Percentiles rank a stretch among this genome's conserved stretches.
Conservation (phyloP, 2,113 vertebrate genomes). For the Osmerus mordax region DNA sequence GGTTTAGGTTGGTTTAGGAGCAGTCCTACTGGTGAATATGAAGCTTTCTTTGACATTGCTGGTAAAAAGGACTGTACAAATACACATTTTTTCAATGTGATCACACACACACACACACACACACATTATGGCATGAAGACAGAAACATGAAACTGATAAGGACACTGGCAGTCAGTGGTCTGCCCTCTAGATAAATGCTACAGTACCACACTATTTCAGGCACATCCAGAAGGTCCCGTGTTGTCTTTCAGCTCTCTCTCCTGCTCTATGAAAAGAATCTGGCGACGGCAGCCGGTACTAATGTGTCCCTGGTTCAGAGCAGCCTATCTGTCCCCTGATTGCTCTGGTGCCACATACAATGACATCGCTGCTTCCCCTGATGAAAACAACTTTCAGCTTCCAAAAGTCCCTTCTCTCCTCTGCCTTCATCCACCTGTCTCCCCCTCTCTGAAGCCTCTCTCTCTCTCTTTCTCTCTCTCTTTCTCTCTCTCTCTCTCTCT, state of each 20-base stretch:
- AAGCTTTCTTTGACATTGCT: too few relatives aligned
- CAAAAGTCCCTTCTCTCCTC: slow-evolving; percentile 36
- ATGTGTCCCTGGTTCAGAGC: slow-evolving; percentile 4
- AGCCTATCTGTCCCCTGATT: slow-evolving; percentile 40
- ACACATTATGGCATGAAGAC: too few relatives aligned
- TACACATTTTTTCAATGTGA: too few relatives aligned
- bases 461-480: slow-evolving; percentile 10
- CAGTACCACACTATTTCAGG: not conserved
- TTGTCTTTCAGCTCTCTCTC: not conserved
- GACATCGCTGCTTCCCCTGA: slow-evolving; percentile 60
- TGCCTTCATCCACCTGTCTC: slow-evolving; percentile 9
- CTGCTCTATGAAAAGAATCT: slow-evolving; percentile 41
- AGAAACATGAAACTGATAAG: slow-evolving; percentile 2
- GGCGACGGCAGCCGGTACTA: too few relatives aligned
- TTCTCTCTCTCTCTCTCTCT: slow-evolving; percentile 9
- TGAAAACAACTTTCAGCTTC: slow-evolving; percentile 55
- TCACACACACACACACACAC: too few relatives aligned
- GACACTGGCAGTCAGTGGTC: slow-evolving; percentile 21
- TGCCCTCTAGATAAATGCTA: not conserved
- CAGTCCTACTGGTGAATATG: too few relatives aligned
- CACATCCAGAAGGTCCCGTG: too few relatives aligned
- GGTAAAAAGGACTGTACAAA: too few relatives aligned
- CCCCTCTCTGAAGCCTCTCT: slow-evolving; percentile 33
- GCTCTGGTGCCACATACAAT: slow-evolving; percentile 60
- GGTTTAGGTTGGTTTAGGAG: too few relatives aligned